Conservation (phyloP, 2,113 vertebrate genomes). For the Neolamprologus caudopunctatus region DNA sequence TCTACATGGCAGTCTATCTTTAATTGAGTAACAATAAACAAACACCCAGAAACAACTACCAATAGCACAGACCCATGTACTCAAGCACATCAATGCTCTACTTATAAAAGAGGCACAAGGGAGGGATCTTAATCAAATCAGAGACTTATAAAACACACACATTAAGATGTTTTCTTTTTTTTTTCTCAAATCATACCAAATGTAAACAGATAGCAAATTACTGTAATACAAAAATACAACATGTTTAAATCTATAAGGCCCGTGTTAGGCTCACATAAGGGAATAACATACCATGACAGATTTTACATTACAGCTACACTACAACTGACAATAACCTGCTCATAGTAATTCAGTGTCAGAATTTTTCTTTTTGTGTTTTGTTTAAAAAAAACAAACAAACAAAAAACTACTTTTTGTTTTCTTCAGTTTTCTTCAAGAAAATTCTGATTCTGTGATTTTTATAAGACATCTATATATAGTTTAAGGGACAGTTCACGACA, state of each 20-base stretch:
- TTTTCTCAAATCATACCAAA: conserved; percentile 71
- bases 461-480: conserved; percentile 60
- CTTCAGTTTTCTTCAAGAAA: conserved; percentile 72
- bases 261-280: conserved; percentile 67
- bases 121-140: conserved; percentile 67
- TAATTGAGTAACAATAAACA: conserved; percentile 64
- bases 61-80: conserved; percentile 71
- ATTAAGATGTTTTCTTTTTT: conserved; percentile 54
- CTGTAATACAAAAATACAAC: conserved; percentile 91
- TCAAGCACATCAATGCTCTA: conserved; percentile 73
- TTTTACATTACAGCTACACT: conserved; percentile 68
- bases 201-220: conserved; percentile 80
- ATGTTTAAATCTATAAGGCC: conserved; percentile 80
- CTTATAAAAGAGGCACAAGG: conserved; percentile 78
- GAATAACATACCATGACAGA: conserved; percentile 62
- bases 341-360: conserved; percentile 54
- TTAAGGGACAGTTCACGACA: neutral
- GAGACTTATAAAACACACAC: conserved; percentile 72
- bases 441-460: conserved; percentile 45
- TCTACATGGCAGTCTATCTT: conserved; percentile 63
- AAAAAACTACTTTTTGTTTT: conserved; percentile 59
- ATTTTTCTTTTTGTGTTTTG: conserved; percentile 73
- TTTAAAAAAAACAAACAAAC: conserved; percentile 28
- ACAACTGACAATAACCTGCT: conserved; percentile 66
- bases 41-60: conserved; percentile 70